Conservation (phyloP, 1,140 invertebrate genomes). For the Heterodera schachtii region DNA sequence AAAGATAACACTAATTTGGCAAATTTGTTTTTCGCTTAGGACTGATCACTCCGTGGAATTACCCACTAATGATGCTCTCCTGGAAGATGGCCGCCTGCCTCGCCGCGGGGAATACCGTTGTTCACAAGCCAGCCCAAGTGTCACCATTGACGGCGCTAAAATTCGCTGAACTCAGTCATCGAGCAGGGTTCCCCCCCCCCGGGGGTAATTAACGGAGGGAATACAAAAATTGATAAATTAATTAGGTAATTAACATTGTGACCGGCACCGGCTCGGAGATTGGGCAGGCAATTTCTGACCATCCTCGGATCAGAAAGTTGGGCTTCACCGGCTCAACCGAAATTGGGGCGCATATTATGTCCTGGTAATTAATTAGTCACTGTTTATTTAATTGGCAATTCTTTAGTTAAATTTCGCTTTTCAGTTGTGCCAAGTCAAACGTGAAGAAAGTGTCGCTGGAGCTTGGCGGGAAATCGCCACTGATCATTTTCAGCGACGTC, state of each 20-base stretch:
- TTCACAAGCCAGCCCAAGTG: constrained; percentile 81
- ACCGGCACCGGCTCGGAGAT: constrained; percentile 80
- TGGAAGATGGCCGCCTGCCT: constrained; percentile 91
- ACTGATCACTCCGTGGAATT: constrained; percentile 94
- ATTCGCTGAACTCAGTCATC: constrained; percentile 74
- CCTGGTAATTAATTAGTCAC: constrained; percentile 51
- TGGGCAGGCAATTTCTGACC: constrained; percentile 78
- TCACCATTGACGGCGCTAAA: constrained; percentile 84
- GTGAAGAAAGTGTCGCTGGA: constrained; percentile 83
- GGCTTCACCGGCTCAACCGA: constrained; percentile 85
- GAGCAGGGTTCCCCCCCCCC: constrained; percentile 70
- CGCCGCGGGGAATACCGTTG: constrained; percentile 66
- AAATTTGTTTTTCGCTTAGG: neutral
- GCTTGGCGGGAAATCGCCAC: constrained; percentile 85
- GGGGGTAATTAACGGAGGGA: constrained; percentile 66
- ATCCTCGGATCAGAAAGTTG: constrained; percentile 78
- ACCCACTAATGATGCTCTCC: constrained; percentile 88
- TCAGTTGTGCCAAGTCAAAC: constrained; percentile 76
- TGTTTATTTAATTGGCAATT: constrained; percentile 33
- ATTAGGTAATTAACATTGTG: constrained; percentile 73
- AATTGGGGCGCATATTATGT: constrained; percentile 78
- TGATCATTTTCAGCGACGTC: constrained; percentile 78
- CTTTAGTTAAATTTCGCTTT: constrained; percentile 65
- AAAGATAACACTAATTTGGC: constrained; percentile 72
- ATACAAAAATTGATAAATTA: constrained; percentile 60